Evolutionary conservation across 2,113 vertebrate genomes (phyloP).

Genomic region (Carassius gibelio): DNA sequence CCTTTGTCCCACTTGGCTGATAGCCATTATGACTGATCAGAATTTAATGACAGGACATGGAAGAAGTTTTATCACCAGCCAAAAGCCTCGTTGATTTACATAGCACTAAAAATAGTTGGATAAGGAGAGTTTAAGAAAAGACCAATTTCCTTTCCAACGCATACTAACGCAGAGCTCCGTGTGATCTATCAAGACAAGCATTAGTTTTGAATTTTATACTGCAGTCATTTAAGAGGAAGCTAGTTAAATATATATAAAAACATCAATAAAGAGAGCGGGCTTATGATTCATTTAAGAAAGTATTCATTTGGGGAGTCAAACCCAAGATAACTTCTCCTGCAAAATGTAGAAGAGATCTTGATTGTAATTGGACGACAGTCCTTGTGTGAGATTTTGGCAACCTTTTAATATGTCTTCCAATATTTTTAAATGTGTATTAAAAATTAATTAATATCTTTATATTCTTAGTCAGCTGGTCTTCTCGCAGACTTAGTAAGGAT

Average conservation of each 20-base stretch:
- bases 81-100: slow-evolving; percentile 80
- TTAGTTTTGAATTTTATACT: slow-evolving; percentile 77
- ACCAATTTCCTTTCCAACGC: slow-evolving; percentile 77
- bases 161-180: slow-evolving; percentile 72
- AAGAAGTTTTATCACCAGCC: slow-evolving; percentile 73
- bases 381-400: slow-evolving; percentile 3
- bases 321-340: slow-evolving; percentile 34
- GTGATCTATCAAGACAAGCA: slow-evolving; percentile 76
- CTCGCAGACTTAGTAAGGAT: not conserved
- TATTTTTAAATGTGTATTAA: slow-evolving; percentile 27
- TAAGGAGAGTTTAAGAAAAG: slow-evolving; percentile 80
- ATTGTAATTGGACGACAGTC: slow-evolving; percentile 15
- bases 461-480: slow-evolving; percentile 30
- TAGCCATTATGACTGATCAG: slow-evolving; percentile 78
- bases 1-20: slow-evolving; percentile 72
- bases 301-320: slow-evolving; percentile 46
- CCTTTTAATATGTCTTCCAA: not conserved
- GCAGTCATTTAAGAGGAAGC: slow-evolving; percentile 62
- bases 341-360: slow-evolving; percentile 22
- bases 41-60: slow-evolving; percentile 81
- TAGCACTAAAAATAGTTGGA: slow-evolving; percentile 84
- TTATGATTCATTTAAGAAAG: slow-evolving; percentile 59
- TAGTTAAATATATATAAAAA: slow-evolving; percentile 63
- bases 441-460: slow-evolving; percentile 12
- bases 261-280: slow-evolving; percentile 57